Evolutionary conservation across 2,888 invertebrate species (phyloP).

Genomic region (Cataglyphis altisquamis): DNA sequence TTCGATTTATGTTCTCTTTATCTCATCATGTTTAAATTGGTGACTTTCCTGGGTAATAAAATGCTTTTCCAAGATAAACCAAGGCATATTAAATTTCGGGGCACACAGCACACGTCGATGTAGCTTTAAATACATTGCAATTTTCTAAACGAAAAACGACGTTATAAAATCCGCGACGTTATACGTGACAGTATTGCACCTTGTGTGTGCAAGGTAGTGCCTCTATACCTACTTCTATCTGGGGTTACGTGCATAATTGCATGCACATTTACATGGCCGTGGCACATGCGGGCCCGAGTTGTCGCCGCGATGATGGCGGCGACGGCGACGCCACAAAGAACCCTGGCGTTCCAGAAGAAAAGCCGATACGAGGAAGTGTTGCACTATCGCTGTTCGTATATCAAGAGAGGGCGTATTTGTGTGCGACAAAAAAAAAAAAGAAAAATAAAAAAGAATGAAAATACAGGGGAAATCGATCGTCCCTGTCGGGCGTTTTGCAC

Average conservation of each 20-base stretch:
- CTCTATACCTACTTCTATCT: slow-evolving; percentile 14
- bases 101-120: neutral
- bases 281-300: slow-evolving; percentile 15
- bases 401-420: neutral
- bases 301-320: slow-evolving; percentile 17
- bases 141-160: neutral
- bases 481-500: slow-evolving; percentile 36
- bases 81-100: neutral
- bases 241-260: slow-evolving; percentile 59
- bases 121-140: neutral
- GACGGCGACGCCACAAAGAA: slow-evolving; percentile 33
- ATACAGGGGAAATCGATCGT: slow-evolving; percentile 57
- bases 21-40: neutral
- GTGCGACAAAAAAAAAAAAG: neutral
- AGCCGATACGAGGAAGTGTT: slow-evolving; percentile 30
- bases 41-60: neutral
- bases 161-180: slow-evolving; percentile 19
- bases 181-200: slow-evolving; percentile 51
- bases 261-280: slow-evolving; percentile 45
- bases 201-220: neutral
- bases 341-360: slow-evolving; percentile 39
- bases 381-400: slow-evolving; percentile 10
- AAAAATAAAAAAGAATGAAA: slow-evolving; percentile 32
- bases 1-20: neutral
- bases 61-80: neutral